Base-by-base conservation (phyloP, 2,113 vertebrate genomes). In the Percopsis transmontana region DNA sequence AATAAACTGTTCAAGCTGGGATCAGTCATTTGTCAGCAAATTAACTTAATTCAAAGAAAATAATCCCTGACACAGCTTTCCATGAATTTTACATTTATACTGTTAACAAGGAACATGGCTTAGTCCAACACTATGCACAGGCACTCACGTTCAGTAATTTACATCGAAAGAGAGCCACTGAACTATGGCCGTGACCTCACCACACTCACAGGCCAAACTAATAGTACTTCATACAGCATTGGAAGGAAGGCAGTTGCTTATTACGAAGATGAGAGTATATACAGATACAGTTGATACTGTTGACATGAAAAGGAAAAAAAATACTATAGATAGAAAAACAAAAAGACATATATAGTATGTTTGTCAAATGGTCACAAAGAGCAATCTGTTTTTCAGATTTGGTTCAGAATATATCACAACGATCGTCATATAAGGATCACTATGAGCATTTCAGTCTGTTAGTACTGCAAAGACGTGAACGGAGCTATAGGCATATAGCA, bases 21-120 rank as follows among this genome's bases (percentile, higher is more conserved):
- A 68, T 68, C 54, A 60, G 20, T 52, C 39, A 65, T 56, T 66
- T 53, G 8, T 11, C 40, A 8, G 3, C 24, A 70, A 64, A 69
- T 61, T 15, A 40, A 48, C 24, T 20, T 65, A 66, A 74, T 68
- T 87, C 53, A 27, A 64, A 81, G 33, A 72, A 70, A 68, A 70
- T 58, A 56, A 73, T 69, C 10, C 19, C 70, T 72, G 44, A 76
- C 66, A 60, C 66, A 58, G 51, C 52, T 69, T 59, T 68, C 53
- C 50, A 79, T 77, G n/a, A 62, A 81, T 84, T 68, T 81, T 53
- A 68, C 67, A 76, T 69, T 27, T 64, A 44, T 20, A 45, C 55
- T 58, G 14, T 83, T 76, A 57, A 56, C 13, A 58, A 19, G 41
- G 24, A 62, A 54, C 47, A 48, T 39, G 62, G 61, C 40, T 62